These are phyloP conservation scores for Kryptopterus vitreolus DNA, from an alignment of 2,797 vertebrate genomes.

Conservation along the genomic window DNA sequence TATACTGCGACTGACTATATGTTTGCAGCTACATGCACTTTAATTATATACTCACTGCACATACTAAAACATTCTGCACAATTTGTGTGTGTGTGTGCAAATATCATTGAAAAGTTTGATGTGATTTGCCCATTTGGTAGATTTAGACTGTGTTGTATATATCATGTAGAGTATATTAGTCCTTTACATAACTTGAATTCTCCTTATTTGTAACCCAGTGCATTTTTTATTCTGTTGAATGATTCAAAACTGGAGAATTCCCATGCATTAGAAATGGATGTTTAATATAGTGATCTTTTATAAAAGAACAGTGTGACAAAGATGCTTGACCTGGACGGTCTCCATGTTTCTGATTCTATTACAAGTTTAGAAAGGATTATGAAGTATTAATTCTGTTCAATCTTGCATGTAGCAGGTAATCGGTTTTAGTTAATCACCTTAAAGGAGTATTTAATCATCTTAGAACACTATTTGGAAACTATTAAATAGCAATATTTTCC, in stretches of 20 bases:
- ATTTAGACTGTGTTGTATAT: background rate
- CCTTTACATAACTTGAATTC: background rate
- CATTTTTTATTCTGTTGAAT: background rate
- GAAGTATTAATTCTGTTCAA: no score
- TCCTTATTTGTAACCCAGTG: background rate
- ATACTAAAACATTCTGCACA: no score
- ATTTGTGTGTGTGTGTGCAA: no score
- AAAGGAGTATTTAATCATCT: no score
- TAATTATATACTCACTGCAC: no score
- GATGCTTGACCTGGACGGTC: background rate
- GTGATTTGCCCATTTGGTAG: background rate
- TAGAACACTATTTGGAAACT: no score
- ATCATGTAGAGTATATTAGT: background rate
- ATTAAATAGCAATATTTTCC: no score
- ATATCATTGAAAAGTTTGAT: no score
- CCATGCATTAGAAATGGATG: background rate
- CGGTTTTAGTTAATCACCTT: no score
- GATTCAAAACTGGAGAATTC: background rate
- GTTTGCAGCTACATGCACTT: no score
- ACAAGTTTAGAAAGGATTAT: background rate
- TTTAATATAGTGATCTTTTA: background rate
- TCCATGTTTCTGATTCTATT: background rate
- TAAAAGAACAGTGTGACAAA: background rate
- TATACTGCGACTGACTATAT: no score
- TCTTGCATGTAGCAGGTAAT: no score